Evolutionary conservation across 2,888 invertebrate genomes (phyloP).

Genomic region (Formica aserva): DNA sequence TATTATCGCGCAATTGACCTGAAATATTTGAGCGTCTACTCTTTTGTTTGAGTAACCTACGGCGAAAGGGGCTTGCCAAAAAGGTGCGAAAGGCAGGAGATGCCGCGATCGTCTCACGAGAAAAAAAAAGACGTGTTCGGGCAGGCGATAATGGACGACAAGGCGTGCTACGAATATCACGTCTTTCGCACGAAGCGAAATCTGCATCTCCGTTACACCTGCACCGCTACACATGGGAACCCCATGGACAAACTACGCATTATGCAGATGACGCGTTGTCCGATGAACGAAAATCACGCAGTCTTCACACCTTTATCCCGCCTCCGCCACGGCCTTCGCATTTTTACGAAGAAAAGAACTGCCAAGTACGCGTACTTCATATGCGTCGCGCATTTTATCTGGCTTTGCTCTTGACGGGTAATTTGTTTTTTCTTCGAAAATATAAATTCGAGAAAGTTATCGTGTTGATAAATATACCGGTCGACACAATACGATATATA

Average conservation of each 20-base stretch:
- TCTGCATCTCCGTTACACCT: constrained; percentile 60
- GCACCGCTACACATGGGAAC: constrained; percentile 58
- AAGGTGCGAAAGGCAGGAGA: constrained; percentile 52
- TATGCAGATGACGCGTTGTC: constrained; percentile 78
- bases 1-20: constrained; percentile 40
- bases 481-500: neutral
- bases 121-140: constrained; percentile 66
- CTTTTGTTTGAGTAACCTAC: constrained; percentile 36
- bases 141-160: constrained; percentile 68
- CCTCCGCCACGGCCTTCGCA: constrained; percentile 19
- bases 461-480: constrained; percentile 27
- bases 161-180: constrained; percentile 72
- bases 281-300: constrained; percentile 72
- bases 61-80: constrained; percentile 32
- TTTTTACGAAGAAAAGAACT: constrained; percentile 36
- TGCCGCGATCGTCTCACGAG: constrained; percentile 56
- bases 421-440: constrained; percentile 1
- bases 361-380: constrained; percentile 23
- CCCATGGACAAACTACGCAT: constrained; percentile 75
- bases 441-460: constrained; percentile 8
- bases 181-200: constrained; percentile 55
- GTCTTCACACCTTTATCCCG: constrained; percentile 30
- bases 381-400: constrained; percentile 7
- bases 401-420: neutral
- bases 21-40: constrained; percentile 25